These are phyloP conservation scores for Nibea albiflora DNA, from an alignment of 2,113 vertebrate species.

Conservation along the genomic window DNA sequence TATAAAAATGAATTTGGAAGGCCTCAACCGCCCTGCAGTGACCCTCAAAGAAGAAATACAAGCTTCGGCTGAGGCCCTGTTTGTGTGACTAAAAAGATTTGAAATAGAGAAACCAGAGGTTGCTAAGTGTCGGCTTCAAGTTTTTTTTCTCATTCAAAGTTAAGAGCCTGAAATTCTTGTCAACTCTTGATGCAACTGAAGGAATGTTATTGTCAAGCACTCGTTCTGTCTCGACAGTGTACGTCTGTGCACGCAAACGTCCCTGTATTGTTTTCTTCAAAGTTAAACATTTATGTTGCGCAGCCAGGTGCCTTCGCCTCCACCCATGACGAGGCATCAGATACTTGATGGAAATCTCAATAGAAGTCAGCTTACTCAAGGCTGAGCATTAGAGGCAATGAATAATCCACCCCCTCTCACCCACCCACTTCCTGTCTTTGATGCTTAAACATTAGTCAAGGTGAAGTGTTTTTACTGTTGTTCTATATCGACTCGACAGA, in stretches of 20 bases:
- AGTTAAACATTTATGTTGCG: constrained; percentile 13
- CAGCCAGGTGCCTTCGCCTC: constrained; percentile 2
- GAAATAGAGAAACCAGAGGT: neutral
- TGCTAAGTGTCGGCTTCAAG: neutral
- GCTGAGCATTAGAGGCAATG: constrained; percentile 44
- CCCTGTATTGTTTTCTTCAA: neutral
- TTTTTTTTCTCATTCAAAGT: neutral
- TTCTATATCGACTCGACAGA: constrained; percentile 52
- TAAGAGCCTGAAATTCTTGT: neutral
- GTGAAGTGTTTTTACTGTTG: constrained; percentile 64
- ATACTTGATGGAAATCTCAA: constrained; percentile 29
- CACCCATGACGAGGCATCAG: constrained; percentile 15
- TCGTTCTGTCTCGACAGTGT: neutral
- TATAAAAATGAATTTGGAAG: neutral
- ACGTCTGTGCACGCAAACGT: neutral
- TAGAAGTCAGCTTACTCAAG: constrained; percentile 54
- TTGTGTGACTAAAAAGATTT: constrained; percentile 6
- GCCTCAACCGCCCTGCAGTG: neutral
- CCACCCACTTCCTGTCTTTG: constrained; percentile 46
- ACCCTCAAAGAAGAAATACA: neutral
- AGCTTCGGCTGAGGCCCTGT: neutral
- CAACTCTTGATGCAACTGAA: neutral
- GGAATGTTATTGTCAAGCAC: neutral
- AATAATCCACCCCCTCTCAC: constrained; percentile 45
- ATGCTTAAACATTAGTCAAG: constrained; percentile 66